Evolutionary conservation across 2,797 vertebrate species (phyloP).

Genomic region (Halcyon smyrnensis): DNA sequence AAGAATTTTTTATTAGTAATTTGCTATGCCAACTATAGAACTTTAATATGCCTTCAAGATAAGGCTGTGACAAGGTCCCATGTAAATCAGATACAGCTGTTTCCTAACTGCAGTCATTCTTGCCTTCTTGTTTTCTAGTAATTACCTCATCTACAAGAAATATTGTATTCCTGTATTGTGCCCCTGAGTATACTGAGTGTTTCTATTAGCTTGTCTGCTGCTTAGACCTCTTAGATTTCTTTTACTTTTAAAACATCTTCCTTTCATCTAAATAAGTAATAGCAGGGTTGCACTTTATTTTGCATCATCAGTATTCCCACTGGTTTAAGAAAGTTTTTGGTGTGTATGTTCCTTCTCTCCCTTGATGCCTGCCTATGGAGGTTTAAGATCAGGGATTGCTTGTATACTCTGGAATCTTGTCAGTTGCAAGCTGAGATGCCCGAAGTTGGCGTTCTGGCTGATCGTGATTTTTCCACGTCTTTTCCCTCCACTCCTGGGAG

Average conservation of each 20-base stretch:
- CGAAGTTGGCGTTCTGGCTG: constrained; percentile 39
- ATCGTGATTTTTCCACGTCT: constrained; percentile 41
- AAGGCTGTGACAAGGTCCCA: not conserved
- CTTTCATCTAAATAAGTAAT: not conserved
- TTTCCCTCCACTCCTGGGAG: constrained; percentile 6
- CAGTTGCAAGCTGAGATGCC: constrained; percentile 52
- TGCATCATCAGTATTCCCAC: not conserved
- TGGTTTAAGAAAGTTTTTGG: not conserved
- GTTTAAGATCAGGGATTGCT: not conserved
- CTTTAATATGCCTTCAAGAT: not conserved
- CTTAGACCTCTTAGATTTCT: not conserved
- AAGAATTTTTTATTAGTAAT: not conserved
- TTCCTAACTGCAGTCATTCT: constrained; percentile 37
- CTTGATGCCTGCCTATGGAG: constrained; percentile 7
- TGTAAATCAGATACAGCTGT: constrained; percentile 35
- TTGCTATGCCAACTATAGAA: not conserved
- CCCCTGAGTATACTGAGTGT: not conserved
- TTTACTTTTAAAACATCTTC: not conserved
- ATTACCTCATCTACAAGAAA: constrained; percentile 55
- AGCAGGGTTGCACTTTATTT: not conserved
- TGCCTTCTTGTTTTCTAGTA: constrained; percentile 37
- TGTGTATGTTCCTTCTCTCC: not conserved
- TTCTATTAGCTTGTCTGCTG: constrained; percentile 28
- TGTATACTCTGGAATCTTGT: not conserved
- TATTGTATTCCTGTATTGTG: not conserved